Evolutionary conservation across 2,797 vertebrate species (phyloP), one percentile per base, ranked within the genome.

Genomic region (Pterois miles): DNA sequence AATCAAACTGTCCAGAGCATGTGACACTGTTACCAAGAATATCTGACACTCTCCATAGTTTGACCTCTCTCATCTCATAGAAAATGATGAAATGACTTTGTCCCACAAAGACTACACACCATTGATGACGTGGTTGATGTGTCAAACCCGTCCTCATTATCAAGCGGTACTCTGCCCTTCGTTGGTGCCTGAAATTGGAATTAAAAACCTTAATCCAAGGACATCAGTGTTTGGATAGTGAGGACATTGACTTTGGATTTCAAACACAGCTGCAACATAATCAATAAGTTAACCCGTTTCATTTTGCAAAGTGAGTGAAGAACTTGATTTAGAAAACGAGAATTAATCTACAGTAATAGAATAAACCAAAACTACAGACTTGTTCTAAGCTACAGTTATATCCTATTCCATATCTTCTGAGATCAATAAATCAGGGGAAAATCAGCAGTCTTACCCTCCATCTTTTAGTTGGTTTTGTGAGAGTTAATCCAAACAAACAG

Each of bases 391-490:
- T 29, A 18, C 29, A 11, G 38, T 50, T 29, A n/a, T 2, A 16
- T 40, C 5, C 5, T 57, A 5, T 74, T 65, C 9, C 25, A n/a
- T 4, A 13, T 27, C 6, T 13, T 29, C 18, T 27, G 3, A 25
- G 6, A 48, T 56, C 4, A 31, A 4, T 10, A 4, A 40, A 65
- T 58, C 4, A 13, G 8, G 1, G 4, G 34, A 67, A 46, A 50
- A 54, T 46, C 16, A 43, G 6, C 40, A 52, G 22, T 12, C n/a
- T 52, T 52, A 23, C 50, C 50, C 16, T 43, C 2, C 5, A 12
- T 38, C 8, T 43, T 46, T 7, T 0, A 22, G 36, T 0, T 0
- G 1, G 13, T 2, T 1, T n/a, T 20, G 12, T 1, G 2, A 66
- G 5, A 58, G 16, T 4, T 2, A 74, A 23, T 65, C 54, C 71